A percentile compares a stretch with the other conserved stretches of the same genome.
Conservation (phyloP, 2,797 vertebrate genomes). For the Myiotriccus ornatus region DNA sequence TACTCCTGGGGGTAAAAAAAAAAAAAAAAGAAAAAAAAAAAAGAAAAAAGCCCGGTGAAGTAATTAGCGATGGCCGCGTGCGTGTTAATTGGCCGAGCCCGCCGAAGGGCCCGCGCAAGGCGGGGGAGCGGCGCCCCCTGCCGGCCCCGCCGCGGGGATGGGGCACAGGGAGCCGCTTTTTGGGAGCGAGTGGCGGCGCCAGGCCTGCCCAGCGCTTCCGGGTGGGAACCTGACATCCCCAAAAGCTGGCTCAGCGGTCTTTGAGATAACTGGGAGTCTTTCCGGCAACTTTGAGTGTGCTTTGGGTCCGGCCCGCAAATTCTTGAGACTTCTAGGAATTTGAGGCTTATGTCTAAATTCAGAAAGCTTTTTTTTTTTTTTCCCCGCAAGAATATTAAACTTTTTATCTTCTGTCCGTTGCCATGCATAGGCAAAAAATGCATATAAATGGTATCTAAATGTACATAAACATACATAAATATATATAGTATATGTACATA, state of each 20-base stretch:
- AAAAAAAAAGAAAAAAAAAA: too few species aligned
- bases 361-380: not conserved
- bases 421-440: not conserved
- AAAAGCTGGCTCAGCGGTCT: not conserved
- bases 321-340: not conserved
- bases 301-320: not conserved
- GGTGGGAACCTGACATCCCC: rapidly evolving
- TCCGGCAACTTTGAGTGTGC: rapidly evolving
- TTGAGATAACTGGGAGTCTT: not conserved
- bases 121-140: constrained; percentile 20
- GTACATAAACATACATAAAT: not conserved
- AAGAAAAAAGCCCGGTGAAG: too few species aligned
- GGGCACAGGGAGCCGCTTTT: not conserved
- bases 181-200: not conserved
- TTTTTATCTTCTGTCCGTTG: not conserved
- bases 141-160: not conserved
- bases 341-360: not conserved
- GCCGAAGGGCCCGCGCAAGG: not conserved
- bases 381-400: not conserved
- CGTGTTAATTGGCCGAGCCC: not conserved
- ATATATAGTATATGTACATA: rapidly evolving
- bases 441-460: too few species aligned
- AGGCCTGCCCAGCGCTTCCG: rapidly evolving
- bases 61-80: not conserved
- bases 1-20: not conserved